phyloP scores from a whole-genome alignment of 2,113 vertebrate genomes.

The Cnemophilus loriae region DNA sequence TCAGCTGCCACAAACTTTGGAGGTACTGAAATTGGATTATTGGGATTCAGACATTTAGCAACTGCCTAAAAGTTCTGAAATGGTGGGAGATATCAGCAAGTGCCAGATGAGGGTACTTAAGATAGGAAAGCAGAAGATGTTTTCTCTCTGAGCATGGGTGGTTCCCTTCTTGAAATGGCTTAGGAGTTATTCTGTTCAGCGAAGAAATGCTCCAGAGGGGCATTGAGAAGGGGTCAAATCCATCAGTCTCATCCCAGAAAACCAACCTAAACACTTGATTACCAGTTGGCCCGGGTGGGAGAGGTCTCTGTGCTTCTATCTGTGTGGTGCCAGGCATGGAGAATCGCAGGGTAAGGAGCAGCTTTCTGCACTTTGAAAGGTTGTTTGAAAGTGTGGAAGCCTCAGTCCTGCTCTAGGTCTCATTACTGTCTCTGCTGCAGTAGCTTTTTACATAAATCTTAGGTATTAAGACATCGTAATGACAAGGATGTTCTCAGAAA shows the following conservation, averaged over 20 bases:
- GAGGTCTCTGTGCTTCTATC: not conserved
- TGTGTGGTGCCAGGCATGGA: not conserved
- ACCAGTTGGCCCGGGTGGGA: not conserved
- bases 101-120: not conserved
- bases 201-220: not conserved
- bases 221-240: not conserved
- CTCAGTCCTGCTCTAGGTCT: not conserved
- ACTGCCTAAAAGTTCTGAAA: not conserved
- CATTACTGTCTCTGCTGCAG: not conserved
- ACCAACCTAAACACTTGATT: not conserved
- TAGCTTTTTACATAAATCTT: not conserved
- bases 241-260: not conserved
- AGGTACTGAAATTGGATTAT: not conserved
- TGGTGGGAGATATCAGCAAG: rapidly evolving
- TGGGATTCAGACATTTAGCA: not conserved
- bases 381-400: not conserved
- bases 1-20: not conserved
- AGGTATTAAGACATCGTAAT: not conserved
- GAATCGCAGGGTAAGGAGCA: not conserved
- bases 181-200: not conserved
- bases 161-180: not conserved
- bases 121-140: not conserved
- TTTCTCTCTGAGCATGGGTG: not conserved
- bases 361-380: not conserved
- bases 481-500: not conserved